Base-by-base conservation (phyloP, 2,113 vertebrate genomes). In the Perognathus longimembris region DNA sequence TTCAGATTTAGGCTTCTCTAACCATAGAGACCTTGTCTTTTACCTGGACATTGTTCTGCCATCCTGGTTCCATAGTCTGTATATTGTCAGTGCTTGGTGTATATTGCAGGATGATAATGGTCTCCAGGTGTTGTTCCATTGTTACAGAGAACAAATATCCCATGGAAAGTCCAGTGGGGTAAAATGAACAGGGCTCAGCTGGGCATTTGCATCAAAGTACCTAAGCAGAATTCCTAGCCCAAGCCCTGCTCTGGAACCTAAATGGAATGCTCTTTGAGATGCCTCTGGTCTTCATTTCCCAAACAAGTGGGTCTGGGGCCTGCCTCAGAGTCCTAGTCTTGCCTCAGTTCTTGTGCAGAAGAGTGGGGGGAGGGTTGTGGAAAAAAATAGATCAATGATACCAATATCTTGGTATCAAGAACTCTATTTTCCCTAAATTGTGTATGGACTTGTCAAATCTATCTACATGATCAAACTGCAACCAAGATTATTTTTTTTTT, bases 261-360 rank as follows among this genome's bases (percentile, higher is more conserved):
- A 26, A 90, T 20, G 36, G 86, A 95, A 82, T 50, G 59, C 66
- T 93, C 80, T 83, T 92, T 50, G 90, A 96, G 85, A 93, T 93
- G 92, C 75, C 71, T 90, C 95, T 95, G 93, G 70, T 88, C 96
- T 96, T 95, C 92, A 86, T 97, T 96, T 95, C 54, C 76, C 73
- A 83, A 92, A 91, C 92, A 94, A 93, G 93, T 90, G 92, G 71
- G 71, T 18, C 54, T 71, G 38, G 20, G 74, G 73, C 67, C 90
- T 66, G 86, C 67, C 21, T 42, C 71, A 59, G 45, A 76, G 20
- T 90, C 61, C 61, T 64, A 63, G 40, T 3, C 8, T 34, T 42
- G 30, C n/a, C 69, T 59, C 38, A 50, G 10, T 6, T 82, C 71
- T 76, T 78, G 20, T 9, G 59, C 26, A 14, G 20, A 28, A 40